Conservation (phyloP, 1,140 invertebrate genomes). For the Trichoplusia ni region DNA sequence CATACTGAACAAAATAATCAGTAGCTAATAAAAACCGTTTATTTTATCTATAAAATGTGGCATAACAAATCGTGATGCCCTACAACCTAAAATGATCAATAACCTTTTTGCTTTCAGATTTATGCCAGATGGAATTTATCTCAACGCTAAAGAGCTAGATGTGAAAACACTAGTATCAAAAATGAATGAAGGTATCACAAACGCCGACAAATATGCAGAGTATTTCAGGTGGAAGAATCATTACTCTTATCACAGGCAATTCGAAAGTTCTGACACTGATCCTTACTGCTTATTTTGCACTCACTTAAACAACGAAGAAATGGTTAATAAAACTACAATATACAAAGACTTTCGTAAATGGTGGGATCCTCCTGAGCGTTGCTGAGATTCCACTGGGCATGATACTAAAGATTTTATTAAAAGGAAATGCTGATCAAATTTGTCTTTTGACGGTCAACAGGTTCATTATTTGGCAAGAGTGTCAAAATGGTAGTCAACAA, state of each 20-base stretch:
- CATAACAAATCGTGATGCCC: too few species aligned
- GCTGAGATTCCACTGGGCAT: too few species aligned
- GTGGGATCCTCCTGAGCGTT: too few species aligned
- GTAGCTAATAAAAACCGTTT: too few species aligned
- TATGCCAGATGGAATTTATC: constrained; percentile 50
- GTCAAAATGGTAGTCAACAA: too few species aligned
- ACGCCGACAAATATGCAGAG: constrained; percentile 43
- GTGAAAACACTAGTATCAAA: constrained; percentile 27
- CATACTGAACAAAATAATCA: too few species aligned
- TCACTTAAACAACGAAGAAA: constrained; percentile 29
- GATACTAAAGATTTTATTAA: too few species aligned
- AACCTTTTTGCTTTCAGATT: constrained; percentile 45
- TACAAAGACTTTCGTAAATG: constrained; percentile 36
- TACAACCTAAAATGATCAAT: too few species aligned
- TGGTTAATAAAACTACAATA: constrained; percentile 7
- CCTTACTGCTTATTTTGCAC: constrained; percentile 32
- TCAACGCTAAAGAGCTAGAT: constrained; percentile 36
- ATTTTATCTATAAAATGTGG: too few species aligned
- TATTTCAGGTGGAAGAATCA: constrained; percentile 54
- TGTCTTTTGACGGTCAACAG: too few species aligned
- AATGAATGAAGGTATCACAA: constrained; percentile 40
- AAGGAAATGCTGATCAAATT: too few species aligned
- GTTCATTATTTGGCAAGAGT: too few species aligned
- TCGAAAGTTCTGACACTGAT: constrained; percentile 11
- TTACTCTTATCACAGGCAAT: constrained; percentile 32